Evolutionary conservation across 2,888 invertebrate species (phyloP), one percentile per base, ranked within the genome.

Genomic region (Papilio elwesi): DNA sequence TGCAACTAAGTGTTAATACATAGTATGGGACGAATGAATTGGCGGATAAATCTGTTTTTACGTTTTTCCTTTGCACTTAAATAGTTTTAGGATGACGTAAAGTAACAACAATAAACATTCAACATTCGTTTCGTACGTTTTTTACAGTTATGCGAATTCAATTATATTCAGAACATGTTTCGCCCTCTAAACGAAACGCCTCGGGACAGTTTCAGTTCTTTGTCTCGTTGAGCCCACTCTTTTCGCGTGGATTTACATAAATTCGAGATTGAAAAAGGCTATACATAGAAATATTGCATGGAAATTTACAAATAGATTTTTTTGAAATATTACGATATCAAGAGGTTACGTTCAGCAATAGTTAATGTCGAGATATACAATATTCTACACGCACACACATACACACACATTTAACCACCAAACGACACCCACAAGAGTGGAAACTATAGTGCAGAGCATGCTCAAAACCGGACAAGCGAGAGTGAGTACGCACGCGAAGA

Each of bases 81-180:
- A 62, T 15, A 62, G 43, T 15, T n/a, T 62, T 43, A 62, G 5
- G 38, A 15, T 15, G 43, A n/a, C 13, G 13, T 10, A 59, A 38
- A 59, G 59, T 62, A 62, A 43, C 0, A 55, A 55, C 3, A 43
- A 62, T 43, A 38, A 62, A 62, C 38, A 15, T 62, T 43, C n/a
- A 43, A 10, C 43, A 43, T 62, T 55, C 55, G 55, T 49, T 9
- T 43, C 43, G 7, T 26, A 2, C 49, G 38, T 65, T 57, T 71
- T 57, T 66, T 43, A 57, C 26, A 47, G 51, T 51, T 49, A 51
- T 49, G 38, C 16, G 57, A 66, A 66, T 59, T 62, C 53, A 71
- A 71, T 71, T 71, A 71, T 53, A 71, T 71, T 71, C 68, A 67
- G 68, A 71, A 68, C 63, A 71, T 67, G 71, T 71, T 47, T 53